These are phyloP conservation scores for fruit fly (Drosophila melanogaster) DNA, from an alignment of 1,140 invertebrate species.

Conservation along the genomic window Release_6_plus_ISO1_MT NT_033777.3:27043501-27044000, in stretches of 20 bases:
- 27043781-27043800: conserved; percentile 35
- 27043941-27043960: conserved; percentile 38
- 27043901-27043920: conserved; percentile 55
- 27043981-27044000: conserved; percentile 8
- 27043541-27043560: conserved; percentile 52
- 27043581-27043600: conserved; percentile 18
- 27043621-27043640: conserved; percentile 38
- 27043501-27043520: conserved; percentile 35
- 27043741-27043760: conserved; percentile 25
- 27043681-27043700: conserved; percentile 39
- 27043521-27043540: conserved; percentile 34
- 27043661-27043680: conserved; percentile 30
- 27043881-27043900: conserved; percentile 19
- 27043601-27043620: background rate
- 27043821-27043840: conserved; percentile 24
- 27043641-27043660: conserved; percentile 11
- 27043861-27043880: conserved; percentile 27
- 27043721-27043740: conserved; percentile 46
- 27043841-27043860: conserved; percentile 2
- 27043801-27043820: conserved; percentile 50
- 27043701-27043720: conserved; percentile 20
- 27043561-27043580: conserved; percentile 20
- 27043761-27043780: conserved; percentile 21
- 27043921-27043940: conserved; percentile 45
- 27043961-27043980: conserved; percentile 29